These are phyloP conservation scores for Lepus americanus DNA, from an alignment of 2,113 vertebrate genomes.

Conservation along the genomic window DNA sequence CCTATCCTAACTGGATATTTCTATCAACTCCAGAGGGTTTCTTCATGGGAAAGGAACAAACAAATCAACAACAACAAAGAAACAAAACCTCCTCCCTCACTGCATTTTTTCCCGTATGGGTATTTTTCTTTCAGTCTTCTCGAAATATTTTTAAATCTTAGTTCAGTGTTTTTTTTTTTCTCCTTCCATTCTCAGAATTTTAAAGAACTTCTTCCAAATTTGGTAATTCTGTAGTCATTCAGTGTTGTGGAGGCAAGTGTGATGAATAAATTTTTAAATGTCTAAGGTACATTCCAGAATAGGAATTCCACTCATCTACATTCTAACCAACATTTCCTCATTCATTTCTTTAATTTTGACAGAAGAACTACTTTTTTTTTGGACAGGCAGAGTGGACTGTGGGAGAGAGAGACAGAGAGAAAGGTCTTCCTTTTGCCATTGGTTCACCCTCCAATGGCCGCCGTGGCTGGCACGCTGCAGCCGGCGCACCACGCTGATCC, in stretches of 20 bases:
- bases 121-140: background rate
- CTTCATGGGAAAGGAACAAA: background rate
- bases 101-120: background rate
- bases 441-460: too few species aligned
- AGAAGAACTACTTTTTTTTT: background rate
- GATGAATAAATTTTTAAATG: background rate
- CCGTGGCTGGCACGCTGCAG: too few species aligned
- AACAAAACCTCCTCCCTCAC: background rate
- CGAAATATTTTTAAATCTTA: background rate
- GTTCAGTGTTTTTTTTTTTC: background rate
- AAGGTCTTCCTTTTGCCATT: too few species aligned
- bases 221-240: constrained; percentile 10
- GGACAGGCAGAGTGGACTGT: too few species aligned
- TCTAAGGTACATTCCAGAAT: background rate
- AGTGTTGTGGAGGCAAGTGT: background rate
- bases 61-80: background rate
- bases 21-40: background rate
- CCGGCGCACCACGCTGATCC: too few species aligned
- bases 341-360: constrained; percentile 4
- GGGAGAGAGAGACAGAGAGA: too few species aligned
- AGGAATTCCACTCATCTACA: background rate
- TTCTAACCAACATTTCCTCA: background rate
- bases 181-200: background rate
- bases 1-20: background rate
- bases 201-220: background rate